Evolutionary conservation across 2,888 invertebrate genomes (phyloP).

Genomic region (Standfussiana lucernea): DNA sequence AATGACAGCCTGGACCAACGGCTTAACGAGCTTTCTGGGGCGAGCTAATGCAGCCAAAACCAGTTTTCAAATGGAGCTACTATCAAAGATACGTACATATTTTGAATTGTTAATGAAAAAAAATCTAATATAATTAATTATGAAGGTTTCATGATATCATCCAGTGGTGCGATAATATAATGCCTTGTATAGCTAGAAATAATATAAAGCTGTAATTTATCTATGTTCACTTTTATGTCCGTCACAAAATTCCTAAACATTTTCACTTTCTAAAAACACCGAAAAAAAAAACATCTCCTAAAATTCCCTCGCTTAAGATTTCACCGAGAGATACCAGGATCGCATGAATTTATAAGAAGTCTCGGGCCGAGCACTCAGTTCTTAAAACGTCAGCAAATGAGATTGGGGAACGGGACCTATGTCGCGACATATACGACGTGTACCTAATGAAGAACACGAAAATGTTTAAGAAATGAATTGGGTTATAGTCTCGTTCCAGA

Average conservation of each 20-base stretch:
- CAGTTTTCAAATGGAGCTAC: too few species aligned
- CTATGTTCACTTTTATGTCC: not conserved
- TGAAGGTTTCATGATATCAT: too few species aligned
- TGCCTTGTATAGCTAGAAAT: not conserved
- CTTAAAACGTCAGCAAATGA: constrained; percentile 57
- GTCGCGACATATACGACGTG: constrained; percentile 22
- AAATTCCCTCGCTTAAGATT: constrained; percentile 7
- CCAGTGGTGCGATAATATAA: not conserved
- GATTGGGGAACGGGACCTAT: constrained; percentile 44
- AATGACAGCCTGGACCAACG: too few species aligned
- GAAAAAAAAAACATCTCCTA: not conserved
- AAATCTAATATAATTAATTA: too few species aligned
- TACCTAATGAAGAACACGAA: constrained; percentile 50
- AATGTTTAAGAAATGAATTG: constrained; percentile 13
- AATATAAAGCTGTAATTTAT: not conserved
- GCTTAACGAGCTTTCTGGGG: too few species aligned
- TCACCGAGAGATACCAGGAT: constrained; percentile 29
- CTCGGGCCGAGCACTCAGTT: constrained; percentile 20
- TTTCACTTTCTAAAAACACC: not conserved
- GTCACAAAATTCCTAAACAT: not conserved
- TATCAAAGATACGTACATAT: too few species aligned
- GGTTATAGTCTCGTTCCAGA: not conserved
- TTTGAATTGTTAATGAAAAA: too few species aligned
- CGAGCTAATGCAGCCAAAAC: too few species aligned
- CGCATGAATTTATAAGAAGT: constrained; percentile 56